phyloP scores from a whole-genome alignment of 2,888 invertebrate genomes.

The Thelaira solivaga region DNA sequence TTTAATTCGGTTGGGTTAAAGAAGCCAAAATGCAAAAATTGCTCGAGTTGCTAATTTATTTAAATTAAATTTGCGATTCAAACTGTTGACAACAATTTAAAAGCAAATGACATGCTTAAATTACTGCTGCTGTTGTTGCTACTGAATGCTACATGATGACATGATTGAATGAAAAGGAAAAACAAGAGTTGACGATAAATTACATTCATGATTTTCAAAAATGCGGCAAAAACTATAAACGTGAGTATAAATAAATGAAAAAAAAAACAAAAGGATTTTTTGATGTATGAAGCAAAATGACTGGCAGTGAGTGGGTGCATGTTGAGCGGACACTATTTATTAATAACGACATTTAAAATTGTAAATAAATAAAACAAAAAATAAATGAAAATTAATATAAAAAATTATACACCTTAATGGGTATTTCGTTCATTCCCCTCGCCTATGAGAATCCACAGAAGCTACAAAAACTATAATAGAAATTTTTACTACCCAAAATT shows the following conservation, averaged over 20 bases:
- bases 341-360: background rate
- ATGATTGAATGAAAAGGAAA: too few relatives aligned
- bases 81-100: slow-evolving; percentile 11
- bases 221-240: slow-evolving; percentile 15
- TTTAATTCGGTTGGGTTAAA: background rate
- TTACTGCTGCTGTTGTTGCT: background rate
- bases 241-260: background rate
- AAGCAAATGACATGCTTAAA: slow-evolving; percentile 18
- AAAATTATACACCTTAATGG: too few relatives aligned
- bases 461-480: too few relatives aligned
- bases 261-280: background rate
- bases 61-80: slow-evolving; percentile 11
- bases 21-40: slow-evolving; percentile 8
- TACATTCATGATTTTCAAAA: background rate
- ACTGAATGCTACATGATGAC: too few relatives aligned
- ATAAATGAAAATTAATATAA: too few relatives aligned
- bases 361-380: too few relatives aligned
- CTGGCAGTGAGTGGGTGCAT: background rate
- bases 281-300: background rate
- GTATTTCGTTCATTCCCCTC: too few relatives aligned
- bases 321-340: background rate
- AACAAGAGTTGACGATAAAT: background rate
- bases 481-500: too few relatives aligned
- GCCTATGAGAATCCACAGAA: too few relatives aligned
- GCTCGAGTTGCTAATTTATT: slow-evolving; percentile 18